phyloP scores from a whole-genome alignment of 2,797 vertebrate species.

The Gallinago solitaria region DNA sequence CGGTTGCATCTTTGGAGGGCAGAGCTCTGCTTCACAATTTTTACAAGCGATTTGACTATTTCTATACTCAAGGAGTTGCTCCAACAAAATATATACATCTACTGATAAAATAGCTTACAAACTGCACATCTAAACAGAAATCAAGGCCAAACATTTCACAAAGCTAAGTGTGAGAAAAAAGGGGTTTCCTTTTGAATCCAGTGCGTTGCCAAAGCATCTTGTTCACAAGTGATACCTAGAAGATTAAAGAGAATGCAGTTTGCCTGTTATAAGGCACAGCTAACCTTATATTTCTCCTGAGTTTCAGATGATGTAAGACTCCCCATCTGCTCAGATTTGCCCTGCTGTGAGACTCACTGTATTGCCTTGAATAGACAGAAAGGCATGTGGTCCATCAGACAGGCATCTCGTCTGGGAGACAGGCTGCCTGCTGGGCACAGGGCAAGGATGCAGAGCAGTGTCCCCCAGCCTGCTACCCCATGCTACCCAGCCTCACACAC shows the following conservation, averaged over 20 bases:
- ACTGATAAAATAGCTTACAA: background rate
- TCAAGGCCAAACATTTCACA: background rate
- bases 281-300: background rate
- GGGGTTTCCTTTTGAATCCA: background rate
- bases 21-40: background rate
- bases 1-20: background rate
- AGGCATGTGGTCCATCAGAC: background rate
- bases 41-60: background rate
- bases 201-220: background rate
- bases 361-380: background rate
- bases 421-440: background rate
- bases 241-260: background rate
- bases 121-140: background rate
- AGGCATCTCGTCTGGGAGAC: background rate
- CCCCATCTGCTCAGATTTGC: background rate
- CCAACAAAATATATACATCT: background rate
- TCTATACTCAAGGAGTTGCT: background rate
- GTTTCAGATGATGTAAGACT: background rate
- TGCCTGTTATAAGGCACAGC: background rate
- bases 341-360: background rate
- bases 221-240: background rate
- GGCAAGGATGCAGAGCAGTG: background rate
- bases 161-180: background rate
- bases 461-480: rapidly evolving
- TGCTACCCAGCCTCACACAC: rapidly evolving